phyloP scores from a whole-genome alignment of 2,113 vertebrate species.

The Electrona antarctica region DNA sequence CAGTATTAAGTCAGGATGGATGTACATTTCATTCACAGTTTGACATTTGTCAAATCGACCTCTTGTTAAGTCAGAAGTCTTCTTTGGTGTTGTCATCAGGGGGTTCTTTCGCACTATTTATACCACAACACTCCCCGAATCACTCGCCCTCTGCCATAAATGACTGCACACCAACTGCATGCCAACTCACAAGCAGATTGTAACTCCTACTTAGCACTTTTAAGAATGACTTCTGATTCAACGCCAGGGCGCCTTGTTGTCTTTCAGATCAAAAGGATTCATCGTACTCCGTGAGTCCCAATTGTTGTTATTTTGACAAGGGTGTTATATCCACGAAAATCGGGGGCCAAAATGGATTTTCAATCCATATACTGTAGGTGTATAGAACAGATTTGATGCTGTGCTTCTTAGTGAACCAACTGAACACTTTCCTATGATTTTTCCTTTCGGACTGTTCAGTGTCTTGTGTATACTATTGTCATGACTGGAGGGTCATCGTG shows the following conservation, averaged over 20 bases:
- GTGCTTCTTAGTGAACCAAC: conserved; percentile 56
- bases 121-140: conserved; percentile 2
- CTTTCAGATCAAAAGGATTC: not conserved
- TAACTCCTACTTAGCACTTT: conserved; percentile 11
- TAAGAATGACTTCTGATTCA: not conserved
- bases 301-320: not conserved
- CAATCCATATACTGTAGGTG: conserved; percentile 36
- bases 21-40: conserved; percentile 26
- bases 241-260: not conserved
- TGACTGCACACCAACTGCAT: conserved; percentile 1
- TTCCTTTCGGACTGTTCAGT: conserved; percentile 52
- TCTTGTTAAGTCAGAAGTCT: conserved; percentile 14
- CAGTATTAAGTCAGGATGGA: conserved; percentile 3
- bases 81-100: conserved; percentile 2
- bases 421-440: conserved; percentile 53
- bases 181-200: conserved; percentile 17
- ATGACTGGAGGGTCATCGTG: conserved; percentile 28
- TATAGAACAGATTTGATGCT: conserved; percentile 51
- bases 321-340: not conserved
- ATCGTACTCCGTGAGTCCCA: not conserved
- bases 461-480: conserved; percentile 19
- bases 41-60: conserved; percentile 29
- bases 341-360: conserved; percentile 48
- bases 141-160: conserved; percentile 20
- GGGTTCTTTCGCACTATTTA: conserved; percentile 31